Base-by-base conservation (phyloP, 2,113 vertebrate genomes). In the Strigops habroptila region DNA sequence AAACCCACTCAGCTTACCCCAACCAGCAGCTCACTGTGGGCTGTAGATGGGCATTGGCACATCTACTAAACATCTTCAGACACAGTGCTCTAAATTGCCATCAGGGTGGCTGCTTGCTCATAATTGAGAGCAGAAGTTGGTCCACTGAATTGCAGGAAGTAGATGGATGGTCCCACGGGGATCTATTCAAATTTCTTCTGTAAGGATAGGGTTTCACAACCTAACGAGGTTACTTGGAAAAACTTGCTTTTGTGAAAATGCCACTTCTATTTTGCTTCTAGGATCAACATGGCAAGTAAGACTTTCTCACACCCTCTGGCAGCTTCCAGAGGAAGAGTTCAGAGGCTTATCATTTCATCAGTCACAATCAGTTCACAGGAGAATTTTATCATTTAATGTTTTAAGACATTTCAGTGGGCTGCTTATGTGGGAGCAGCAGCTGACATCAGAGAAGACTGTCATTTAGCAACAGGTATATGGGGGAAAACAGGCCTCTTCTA, bases 251-350 rank as follows among this genome's bases (percentile, higher is more conserved):
- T 64, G 44, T 90, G 78, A 85, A 96, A 95, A 79, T 30, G 65
- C 53, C 74, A 74, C 80, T 91, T 76, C 41, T 17, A 91, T 53
- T 96, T 94, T 90, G 69, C 87, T 89, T 74, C 49, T 53, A 83
- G 67, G 83, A 94, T 89, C 87, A 93, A 93, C 83, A 60, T 2
- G 24, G 77, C 53, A 93, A 93, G 43, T n/a, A 85, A 91, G 86
- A 76, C 80, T 93, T 96, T 93, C 87, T 95, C 88, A 88, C 76
- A 69, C 65, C 65, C 93, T 78, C 93, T 18, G n/a, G 86, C 74
- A 93, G 57, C 71, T 96, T 91, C 94, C 69, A 75, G 86, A 71
- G 55, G 51, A 88, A 82, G 95, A 92, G 81, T 96, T 95, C 68
- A 93, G 76, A 86, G 74, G 75, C 44, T 92, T 67, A 76, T 82